Evolutionary conservation across 2,113 vertebrate species (phyloP).

Genomic region (Erythrolamprus reginae): DNA sequence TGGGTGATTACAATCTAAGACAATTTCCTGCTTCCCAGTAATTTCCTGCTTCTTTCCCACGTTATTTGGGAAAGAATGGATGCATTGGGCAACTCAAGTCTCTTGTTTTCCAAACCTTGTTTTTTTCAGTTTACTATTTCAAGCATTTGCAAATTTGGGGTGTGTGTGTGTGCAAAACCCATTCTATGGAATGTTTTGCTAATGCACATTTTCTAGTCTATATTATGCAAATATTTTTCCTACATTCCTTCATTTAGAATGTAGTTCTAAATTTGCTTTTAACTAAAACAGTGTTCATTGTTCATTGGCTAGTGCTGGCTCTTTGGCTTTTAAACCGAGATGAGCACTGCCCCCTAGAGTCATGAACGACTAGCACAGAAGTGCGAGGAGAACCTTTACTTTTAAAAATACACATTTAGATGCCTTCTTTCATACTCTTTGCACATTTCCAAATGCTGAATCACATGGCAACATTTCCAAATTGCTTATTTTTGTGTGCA

Average conservation of each 20-base stretch:
- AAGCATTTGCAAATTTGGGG: background rate
- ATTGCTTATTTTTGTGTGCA: background rate
- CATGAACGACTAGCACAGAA: too few relatives aligned
- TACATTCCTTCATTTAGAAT: too few relatives aligned
- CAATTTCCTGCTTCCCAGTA: background rate
- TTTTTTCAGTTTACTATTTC: background rate
- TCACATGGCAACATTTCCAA: background rate
- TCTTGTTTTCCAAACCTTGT: background rate
- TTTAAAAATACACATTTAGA: background rate
- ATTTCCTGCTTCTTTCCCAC: background rate
- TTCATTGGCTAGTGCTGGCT: too few relatives aligned
- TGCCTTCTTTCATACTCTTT: background rate
- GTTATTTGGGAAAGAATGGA: background rate
- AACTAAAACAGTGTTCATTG: background rate
- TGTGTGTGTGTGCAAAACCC: rapidly evolving
- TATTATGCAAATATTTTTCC: background rate
- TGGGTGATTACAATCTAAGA: background rate
- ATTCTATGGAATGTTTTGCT: background rate
- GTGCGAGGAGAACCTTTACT: too few relatives aligned
- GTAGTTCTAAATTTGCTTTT: background rate
- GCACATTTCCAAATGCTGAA: background rate
- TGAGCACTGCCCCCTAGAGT: too few relatives aligned
- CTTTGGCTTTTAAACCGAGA: too few relatives aligned
- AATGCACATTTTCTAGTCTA: background rate
- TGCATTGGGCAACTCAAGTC: background rate